A percentile compares a stretch with the other conserved stretches of the same genome.
Evolutionary conservation across 2,797 vertebrate species (phyloP).

Genomic region (Ficedula albicollis): DNA sequence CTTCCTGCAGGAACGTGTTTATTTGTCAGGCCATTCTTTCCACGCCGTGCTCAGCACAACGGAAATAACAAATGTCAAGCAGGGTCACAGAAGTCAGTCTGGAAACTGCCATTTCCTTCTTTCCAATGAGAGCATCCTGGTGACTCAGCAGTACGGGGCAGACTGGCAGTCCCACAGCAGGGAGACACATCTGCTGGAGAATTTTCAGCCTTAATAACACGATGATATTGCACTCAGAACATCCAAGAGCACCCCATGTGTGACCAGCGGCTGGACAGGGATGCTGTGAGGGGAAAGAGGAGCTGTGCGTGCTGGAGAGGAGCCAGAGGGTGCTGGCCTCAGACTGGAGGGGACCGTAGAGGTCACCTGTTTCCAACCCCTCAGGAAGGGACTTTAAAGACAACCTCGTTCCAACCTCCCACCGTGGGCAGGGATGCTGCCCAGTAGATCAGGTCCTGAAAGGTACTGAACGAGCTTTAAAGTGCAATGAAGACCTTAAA

Average conservation of each 20-base stretch:
- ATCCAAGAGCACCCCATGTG: fast-evolving
- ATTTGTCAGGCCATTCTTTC: not conserved
- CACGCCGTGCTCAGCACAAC: fast-evolving
- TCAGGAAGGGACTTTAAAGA: not conserved
- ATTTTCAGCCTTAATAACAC: not conserved
- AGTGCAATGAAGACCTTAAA: not conserved
- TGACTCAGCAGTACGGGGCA: not conserved
- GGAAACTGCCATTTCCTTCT: not conserved
- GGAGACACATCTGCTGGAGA: not conserved
- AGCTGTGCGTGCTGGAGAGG: not conserved
- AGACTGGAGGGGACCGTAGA: not conserved
- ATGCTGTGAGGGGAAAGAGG: not conserved
- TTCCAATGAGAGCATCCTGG: not conserved
- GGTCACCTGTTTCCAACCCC: not conserved
- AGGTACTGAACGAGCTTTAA: not conserved
- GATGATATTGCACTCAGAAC: not conserved
- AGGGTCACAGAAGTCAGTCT: not conserved
- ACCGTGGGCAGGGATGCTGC: too few relatives aligned
- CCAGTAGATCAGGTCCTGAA: not conserved
- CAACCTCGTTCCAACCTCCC: not conserved
- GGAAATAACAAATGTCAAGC: not conserved
- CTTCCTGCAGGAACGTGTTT: not conserved
- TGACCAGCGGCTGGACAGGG: not conserved
- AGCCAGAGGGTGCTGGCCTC: not conserved
- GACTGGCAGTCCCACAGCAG: not conserved